These are phyloP conservation scores for Rhingia rostrata DNA, from an alignment of 2,888 invertebrate species.

Conservation along the genomic window DNA sequence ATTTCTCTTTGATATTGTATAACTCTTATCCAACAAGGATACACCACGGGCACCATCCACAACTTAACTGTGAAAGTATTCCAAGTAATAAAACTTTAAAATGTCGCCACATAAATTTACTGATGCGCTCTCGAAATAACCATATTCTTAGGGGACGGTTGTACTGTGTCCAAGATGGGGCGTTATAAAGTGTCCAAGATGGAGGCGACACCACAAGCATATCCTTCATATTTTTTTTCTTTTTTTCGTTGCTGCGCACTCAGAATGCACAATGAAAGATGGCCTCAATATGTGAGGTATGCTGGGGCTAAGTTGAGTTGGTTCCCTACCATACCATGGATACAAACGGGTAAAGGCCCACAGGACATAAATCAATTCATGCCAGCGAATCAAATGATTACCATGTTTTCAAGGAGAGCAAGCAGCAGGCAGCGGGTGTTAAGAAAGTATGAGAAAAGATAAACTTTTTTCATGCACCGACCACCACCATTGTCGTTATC, in stretches of 20 bases:
- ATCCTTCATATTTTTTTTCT: slow-evolving; percentile 13
- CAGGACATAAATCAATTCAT: slow-evolving; percentile 73
- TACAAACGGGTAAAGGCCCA: slow-evolving; percentile 33
- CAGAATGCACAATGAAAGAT: slow-evolving; percentile 62
- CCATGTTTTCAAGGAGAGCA: slow-evolving; percentile 35
- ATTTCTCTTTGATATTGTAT: neutral
- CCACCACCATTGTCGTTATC: slow-evolving; percentile 58
- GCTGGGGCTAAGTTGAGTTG: neutral
- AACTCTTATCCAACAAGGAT: slow-evolving; percentile 22
- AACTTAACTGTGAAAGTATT: slow-evolving; percentile 2
- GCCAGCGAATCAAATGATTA: slow-evolving; percentile 74
- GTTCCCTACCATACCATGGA: neutral
- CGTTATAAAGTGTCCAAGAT: slow-evolving; percentile 4
- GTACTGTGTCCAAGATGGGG: slow-evolving; percentile 51
- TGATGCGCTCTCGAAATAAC: slow-evolving; percentile 15
- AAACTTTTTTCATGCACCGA: slow-evolving; percentile 53
- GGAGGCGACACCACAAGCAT: neutral
- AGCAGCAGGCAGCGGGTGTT: slow-evolving; percentile 19
- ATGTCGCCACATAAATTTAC: slow-evolving; percentile 70
- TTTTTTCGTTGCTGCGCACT: slow-evolving; percentile 4
- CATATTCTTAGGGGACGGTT: slow-evolving; percentile 46
- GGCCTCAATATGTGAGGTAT: slow-evolving; percentile 64
- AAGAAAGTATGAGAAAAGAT: no score
- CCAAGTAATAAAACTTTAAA: slow-evolving; percentile 70
- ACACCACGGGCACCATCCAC: slow-evolving; percentile 17